These are phyloP conservation scores for Zophobas morio DNA, from an alignment of 1,140 invertebrate genomes.

Conservation along the genomic window DNA sequence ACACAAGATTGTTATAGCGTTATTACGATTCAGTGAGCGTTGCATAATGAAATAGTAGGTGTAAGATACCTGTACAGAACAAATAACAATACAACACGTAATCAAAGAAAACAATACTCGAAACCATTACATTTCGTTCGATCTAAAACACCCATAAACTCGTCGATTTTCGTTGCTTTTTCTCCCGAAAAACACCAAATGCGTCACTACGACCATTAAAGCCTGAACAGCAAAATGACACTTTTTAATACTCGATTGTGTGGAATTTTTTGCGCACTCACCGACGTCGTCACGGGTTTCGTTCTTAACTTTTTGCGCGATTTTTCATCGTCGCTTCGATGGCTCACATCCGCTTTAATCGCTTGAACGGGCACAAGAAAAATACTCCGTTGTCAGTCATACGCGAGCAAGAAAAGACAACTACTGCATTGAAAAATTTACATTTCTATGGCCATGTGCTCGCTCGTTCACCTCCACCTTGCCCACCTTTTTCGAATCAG, in stretches of 20 bases:
- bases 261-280: background rate
- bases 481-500: constrained; percentile 44
- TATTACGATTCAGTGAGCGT: background rate
- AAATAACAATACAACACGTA: no score
- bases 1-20: background rate
- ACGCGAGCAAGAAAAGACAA: constrained; percentile 28
- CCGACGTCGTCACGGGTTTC: background rate
- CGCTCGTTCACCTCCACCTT: constrained; percentile 46
- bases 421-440: constrained; percentile 33
- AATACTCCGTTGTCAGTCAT: constrained; percentile 4
- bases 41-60: constrained; percentile 1
- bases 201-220: no score
- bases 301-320: background rate
- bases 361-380: constrained; percentile 4
- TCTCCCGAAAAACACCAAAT: no score
- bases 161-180: no score
- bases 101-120: no score
- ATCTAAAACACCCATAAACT: no score
- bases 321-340: constrained; percentile 2
- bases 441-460: constrained; percentile 42
- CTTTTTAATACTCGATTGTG: no score
- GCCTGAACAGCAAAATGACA: no score
- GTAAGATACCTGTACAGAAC: no score
- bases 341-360: constrained; percentile 13
- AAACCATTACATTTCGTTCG: no score